Evolutionary conservation across 2,797 vertebrate genomes (phyloP).

Genomic region (Luscinia megarhynchos): DNA sequence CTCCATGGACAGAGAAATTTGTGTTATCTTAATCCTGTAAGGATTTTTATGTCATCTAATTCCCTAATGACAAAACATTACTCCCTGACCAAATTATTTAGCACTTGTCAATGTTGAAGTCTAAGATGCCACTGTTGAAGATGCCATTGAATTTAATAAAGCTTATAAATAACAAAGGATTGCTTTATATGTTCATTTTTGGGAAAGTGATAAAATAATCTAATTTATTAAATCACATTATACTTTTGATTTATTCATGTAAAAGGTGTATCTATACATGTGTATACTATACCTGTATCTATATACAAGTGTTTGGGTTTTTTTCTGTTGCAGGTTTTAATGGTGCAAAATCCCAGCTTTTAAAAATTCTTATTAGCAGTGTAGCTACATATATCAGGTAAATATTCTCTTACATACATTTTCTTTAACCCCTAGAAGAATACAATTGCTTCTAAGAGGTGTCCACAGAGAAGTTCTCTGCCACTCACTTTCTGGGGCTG

Average conservation of each 20-base stretch:
- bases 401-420: neutral
- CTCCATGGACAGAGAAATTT: neutral
- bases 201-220: neutral
- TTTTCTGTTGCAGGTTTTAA: neutral
- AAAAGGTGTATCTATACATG: neutral
- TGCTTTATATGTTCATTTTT: neutral
- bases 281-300: neutral
- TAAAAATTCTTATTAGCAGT: neutral
- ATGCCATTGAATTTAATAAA: neutral
- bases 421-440: neutral
- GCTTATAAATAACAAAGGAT: neutral
- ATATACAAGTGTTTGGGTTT: accelerated
- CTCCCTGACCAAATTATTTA: neutral
- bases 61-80: neutral
- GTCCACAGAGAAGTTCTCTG: neutral
- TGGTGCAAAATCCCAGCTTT: neutral
- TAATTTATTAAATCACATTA: neutral
- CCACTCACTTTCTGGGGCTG: neutral
- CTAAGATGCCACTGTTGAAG: neutral
- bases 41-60: neutral
- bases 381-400: neutral
- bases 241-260: neutral
- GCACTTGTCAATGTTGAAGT: neutral
- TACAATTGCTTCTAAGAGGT: neutral
- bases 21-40: neutral